phyloP scores from a whole-genome alignment of 2,113 vertebrate genomes.

The Eptatretus burgeri region DNA sequence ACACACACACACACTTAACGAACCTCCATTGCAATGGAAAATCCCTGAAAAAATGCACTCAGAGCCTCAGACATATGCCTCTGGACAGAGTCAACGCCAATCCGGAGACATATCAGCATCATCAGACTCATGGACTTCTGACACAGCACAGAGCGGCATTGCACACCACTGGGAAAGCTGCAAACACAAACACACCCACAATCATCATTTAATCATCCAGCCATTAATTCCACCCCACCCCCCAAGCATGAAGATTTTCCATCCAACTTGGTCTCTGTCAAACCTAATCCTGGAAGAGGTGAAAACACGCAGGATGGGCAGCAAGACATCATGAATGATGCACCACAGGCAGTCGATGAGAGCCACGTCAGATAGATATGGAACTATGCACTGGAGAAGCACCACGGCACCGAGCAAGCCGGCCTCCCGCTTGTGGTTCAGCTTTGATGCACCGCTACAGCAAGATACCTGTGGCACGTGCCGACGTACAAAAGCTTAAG shows the following conservation, averaged over 20 bases:
- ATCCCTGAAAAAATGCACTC: slow-evolving; percentile 42
- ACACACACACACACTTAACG: too few relatives aligned
- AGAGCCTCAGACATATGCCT: slow-evolving; percentile 63
- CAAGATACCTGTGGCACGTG: too few relatives aligned
- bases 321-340: slow-evolving; percentile 65
- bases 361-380: slow-evolving; percentile 68
- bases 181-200: slow-evolving; percentile 10
- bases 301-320: slow-evolving; percentile 55
- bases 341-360: slow-evolving; percentile 95
- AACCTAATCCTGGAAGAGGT: slow-evolving; percentile 46
- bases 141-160: slow-evolving; percentile 54
- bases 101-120: slow-evolving; percentile 65
- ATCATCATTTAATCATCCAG: too few relatives aligned
- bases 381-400: slow-evolving; percentile 59
- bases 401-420: slow-evolving; percentile 58
- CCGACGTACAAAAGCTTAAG: too few relatives aligned
- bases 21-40: slow-evolving; percentile 20
- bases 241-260: too few relatives aligned
- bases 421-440: slow-evolving; percentile 84
- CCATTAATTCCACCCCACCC: too few relatives aligned
- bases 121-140: slow-evolving; percentile 71
- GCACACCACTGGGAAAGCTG: slow-evolving; percentile 72
- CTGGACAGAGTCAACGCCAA: slow-evolving; percentile 88
- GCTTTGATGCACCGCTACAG: neutral
- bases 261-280: slow-evolving; percentile 1